A percentile compares a stretch with the other conserved stretches of the same genome.
Evolutionary conservation across 2,797 vertebrate genomes (phyloP).

Genomic region (Alcedo quadribrachys): DNA sequence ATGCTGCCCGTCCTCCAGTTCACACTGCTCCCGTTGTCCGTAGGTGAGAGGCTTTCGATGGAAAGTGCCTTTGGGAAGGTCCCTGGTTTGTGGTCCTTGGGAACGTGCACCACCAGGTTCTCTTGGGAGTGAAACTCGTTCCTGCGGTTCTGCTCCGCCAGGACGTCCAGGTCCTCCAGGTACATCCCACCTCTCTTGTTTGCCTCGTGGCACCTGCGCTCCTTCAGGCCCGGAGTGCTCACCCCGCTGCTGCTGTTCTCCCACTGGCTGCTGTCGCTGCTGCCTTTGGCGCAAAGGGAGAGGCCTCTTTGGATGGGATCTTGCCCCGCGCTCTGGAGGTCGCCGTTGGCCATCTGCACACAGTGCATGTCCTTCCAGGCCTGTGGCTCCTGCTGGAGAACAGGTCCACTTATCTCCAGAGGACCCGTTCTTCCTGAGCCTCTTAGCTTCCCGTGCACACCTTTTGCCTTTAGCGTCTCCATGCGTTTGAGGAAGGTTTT

Average conservation of each 20-base stretch:
- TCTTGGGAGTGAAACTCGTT: conserved; percentile 95
- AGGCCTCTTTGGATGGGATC: conserved; percentile 58
- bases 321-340: conserved; percentile 61
- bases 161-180: conserved; percentile 91
- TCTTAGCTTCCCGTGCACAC: conserved; percentile 78
- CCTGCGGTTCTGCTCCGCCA: conserved; percentile 83
- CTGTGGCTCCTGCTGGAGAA: conserved; percentile 86
- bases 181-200: conserved; percentile 97
- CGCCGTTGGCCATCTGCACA: conserved; percentile 85
- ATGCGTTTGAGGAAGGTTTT: conserved; percentile 93
- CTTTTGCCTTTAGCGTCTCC: conserved; percentile 87
- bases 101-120: conserved; percentile 92
- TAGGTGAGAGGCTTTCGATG: conserved; percentile 94
- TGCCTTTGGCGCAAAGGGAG: conserved; percentile 72
- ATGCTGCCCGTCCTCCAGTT: conserved; percentile 87
- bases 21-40: conserved; percentile 77
- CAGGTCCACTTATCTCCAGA: conserved; percentile 86
- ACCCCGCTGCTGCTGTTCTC: conserved; percentile 85
- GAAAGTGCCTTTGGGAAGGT: conserved; percentile 98
- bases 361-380: conserved; percentile 84
- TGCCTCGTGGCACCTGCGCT: conserved; percentile 82
- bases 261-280: conserved; percentile 84
- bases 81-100: conserved; percentile 98
- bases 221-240: conserved; percentile 86
- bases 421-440: conserved; percentile 70